These are phyloP conservation scores for Cheilosia variabilis DNA, from an alignment of 2,888 invertebrate genomes.

Conservation along the genomic window DNA sequence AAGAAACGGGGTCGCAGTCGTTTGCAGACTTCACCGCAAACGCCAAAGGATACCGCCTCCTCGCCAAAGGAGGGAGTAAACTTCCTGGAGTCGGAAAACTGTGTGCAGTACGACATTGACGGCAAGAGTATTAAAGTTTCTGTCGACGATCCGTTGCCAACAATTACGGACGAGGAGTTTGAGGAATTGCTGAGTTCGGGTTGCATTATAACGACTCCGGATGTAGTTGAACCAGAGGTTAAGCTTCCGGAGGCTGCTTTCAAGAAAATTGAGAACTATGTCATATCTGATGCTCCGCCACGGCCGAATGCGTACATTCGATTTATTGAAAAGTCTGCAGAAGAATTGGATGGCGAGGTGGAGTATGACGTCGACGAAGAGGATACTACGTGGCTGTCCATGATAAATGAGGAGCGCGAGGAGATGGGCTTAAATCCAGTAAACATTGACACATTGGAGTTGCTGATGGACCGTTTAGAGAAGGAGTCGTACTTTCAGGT, in stretches of 20 bases:
- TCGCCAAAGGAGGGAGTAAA: constrained; percentile 84
- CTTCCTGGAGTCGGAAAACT: constrained; percentile 93
- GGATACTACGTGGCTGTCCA: constrained; percentile 96
- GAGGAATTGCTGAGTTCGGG: constrained; percentile 80
- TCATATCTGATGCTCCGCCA: constrained; percentile 92
- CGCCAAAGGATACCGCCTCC: constrained; percentile 80
- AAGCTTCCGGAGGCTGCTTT: constrained; percentile 89
- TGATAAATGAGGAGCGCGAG: constrained; percentile 93
- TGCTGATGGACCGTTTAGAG: constrained; percentile 98
- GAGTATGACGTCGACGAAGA: constrained; percentile 99
- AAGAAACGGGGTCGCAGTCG: constrained; percentile 86
- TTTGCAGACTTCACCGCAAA: constrained; percentile 84
- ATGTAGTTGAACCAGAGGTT: constrained; percentile 83
- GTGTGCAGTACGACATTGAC: constrained; percentile 94
- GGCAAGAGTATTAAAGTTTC: constrained; percentile 89
- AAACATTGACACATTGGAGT: constrained; percentile 95
- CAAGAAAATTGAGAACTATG: constrained; percentile 90
- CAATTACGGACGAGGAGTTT: constrained; percentile 88
- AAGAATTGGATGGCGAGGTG: constrained; percentile 95
- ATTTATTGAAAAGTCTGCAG: constrained; percentile 96
- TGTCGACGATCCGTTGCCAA: constrained; percentile 87
- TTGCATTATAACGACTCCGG: constrained; percentile 81
- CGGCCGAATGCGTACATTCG: constrained; percentile 95
- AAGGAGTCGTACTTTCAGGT: constrained; percentile 98
- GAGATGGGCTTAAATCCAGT: constrained; percentile 89